These are phyloP conservation scores for Drosophila kanapiae DNA, from an alignment of 1,140 invertebrate genomes.

Conservation along the genomic window DNA sequence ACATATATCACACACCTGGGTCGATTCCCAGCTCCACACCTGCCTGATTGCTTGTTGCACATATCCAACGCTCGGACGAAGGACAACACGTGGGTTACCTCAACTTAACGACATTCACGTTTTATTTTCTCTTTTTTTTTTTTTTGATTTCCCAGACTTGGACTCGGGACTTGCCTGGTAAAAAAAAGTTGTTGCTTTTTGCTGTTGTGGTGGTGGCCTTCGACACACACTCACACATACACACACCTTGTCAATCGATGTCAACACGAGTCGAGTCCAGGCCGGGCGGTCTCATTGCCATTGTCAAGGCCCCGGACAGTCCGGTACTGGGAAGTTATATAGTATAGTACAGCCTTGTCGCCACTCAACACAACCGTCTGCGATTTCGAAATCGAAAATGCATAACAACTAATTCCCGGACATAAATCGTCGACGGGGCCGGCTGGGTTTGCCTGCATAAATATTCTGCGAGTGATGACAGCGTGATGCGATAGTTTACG, in stretches of 20 bases:
- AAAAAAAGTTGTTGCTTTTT: conserved; percentile 38
- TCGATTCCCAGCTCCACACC: conserved; percentile 39
- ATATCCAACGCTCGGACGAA: conserved; percentile 55
- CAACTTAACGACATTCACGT: conserved; percentile 58
- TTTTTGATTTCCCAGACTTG: conserved; percentile 31
- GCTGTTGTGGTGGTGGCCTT: conserved; percentile 31
- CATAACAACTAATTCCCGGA: conserved; percentile 60
- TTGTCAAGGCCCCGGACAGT: conserved; percentile 64
- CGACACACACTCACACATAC: conserved; percentile 5
- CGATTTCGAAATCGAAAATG: conserved; percentile 56
- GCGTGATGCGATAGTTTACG: conserved; percentile 16
- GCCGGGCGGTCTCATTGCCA: conserved; percentile 51
- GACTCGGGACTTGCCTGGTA: conserved; percentile 21
- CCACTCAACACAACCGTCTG: conserved; percentile 39
- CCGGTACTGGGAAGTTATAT: conserved; percentile 13
- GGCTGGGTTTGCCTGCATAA: conserved; percentile 23
- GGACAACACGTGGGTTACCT: conserved; percentile 66
- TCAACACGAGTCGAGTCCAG: conserved; percentile 59
- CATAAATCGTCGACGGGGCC: conserved; percentile 39
- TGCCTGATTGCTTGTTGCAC: conserved; percentile 61
- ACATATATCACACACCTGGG: conserved; percentile 32
- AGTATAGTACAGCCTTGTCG: conserved; percentile 21
- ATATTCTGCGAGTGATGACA: conserved; percentile 26
- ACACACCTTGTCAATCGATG: conserved; percentile 70
- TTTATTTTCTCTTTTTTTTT: conserved; percentile 24